These are phyloP conservation scores for Morus bassanus DNA, from an alignment of 2,797 vertebrate genomes.

Conservation along the genomic window DNA sequence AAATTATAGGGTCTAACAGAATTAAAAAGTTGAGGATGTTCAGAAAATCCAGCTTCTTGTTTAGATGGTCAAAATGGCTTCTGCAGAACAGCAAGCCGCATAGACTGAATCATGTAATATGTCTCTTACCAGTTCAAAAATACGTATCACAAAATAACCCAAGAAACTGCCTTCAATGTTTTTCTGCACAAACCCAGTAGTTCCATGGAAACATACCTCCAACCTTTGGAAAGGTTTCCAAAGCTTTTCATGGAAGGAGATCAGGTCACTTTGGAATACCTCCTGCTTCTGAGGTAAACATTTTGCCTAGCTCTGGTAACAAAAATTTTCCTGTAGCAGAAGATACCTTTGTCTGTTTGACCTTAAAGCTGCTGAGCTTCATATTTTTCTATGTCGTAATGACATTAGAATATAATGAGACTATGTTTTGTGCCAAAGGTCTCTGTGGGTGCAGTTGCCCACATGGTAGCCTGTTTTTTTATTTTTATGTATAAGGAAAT, in stretches of 20 bases:
- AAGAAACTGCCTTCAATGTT: neutral
- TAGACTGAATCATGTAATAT: neutral
- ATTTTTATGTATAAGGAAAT: neutral
- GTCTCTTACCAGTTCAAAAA: neutral
- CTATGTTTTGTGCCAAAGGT: neutral
- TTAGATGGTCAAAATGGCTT: neutral
- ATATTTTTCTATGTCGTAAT: neutral
- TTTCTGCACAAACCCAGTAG: neutral
- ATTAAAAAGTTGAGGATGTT: neutral
- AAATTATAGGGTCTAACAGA: neutral
- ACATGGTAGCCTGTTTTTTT: neutral
- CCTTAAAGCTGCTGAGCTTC: neutral
- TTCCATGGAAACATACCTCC: neutral
- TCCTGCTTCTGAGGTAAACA: neutral
- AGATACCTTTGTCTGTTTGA: neutral
- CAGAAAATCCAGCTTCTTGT: neutral
- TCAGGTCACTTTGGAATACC: neutral
- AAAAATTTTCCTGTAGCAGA: neutral
- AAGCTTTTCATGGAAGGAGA: neutral
- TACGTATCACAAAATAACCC: rapidly evolving
- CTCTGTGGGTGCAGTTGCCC: neutral
- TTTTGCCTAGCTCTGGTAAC: neutral
- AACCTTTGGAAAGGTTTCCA: neutral
- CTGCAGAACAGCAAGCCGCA: neutral
- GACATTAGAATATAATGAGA: neutral